Conservation (phyloP, 2,797 vertebrate species). For the Tinamus major region DNA sequence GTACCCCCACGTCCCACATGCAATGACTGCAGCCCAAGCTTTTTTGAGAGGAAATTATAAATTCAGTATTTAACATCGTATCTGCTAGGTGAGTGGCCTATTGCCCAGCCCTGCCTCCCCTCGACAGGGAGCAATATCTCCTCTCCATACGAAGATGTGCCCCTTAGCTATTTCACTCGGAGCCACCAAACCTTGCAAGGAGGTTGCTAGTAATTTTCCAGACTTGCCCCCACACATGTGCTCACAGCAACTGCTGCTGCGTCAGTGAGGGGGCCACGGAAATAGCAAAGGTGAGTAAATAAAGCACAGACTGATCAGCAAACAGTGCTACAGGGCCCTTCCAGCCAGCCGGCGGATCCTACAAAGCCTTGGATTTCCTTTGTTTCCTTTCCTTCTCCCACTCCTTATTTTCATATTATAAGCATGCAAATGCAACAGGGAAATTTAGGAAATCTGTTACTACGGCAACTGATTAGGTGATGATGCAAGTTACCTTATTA, state of each 20-base stretch:
- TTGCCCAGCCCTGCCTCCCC: neutral
- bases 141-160: neutral
- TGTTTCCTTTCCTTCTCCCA: constrained; percentile 50
- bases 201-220: constrained; percentile 61
- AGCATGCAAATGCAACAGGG: constrained; percentile 68
- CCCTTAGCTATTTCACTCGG: neutral
- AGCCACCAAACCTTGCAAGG: constrained; percentile 14
- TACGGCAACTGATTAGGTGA: constrained; percentile 80
- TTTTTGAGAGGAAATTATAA: neutral
- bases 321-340: constrained; percentile 31
- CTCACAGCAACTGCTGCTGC: neutral
- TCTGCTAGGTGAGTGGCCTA: neutral
- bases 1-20: neutral
- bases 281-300: constrained; percentile 18
- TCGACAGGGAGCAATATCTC: neutral
- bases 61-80: neutral
- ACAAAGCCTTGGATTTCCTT: neutral
- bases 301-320: neutral
- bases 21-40: neutral
- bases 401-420: constrained; percentile 55
- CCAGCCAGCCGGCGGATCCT: neutral
- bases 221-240: neutral
- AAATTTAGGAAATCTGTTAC: constrained; percentile 78
- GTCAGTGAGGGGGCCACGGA: neutral
- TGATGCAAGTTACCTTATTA: constrained; percentile 72